Evolutionary conservation across 2,113 vertebrate genomes (phyloP), one percentile per base, ranked within the genome.

Genomic region (Orycteropus afer): DNA sequence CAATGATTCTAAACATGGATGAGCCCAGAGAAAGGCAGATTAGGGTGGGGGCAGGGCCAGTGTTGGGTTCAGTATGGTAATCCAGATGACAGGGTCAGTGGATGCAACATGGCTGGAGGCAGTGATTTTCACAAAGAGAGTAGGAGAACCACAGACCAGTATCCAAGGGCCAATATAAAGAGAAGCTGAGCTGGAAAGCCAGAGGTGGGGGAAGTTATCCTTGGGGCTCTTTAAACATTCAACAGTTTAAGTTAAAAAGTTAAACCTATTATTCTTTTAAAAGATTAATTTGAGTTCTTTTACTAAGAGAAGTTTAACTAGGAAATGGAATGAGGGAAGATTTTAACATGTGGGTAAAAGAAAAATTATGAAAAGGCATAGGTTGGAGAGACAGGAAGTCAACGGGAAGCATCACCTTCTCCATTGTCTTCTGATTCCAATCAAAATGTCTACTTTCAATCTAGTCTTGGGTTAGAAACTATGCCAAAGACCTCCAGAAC

Each of bases 121-220:
- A 74, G 27, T 37, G 42, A 1, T 3, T n/a, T 45, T 17, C 51
- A 1, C 15, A 13, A 11, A 47, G 63, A 34, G 0, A 5, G 0
- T 2, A 2, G 32, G 67, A 23, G 13, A 47, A 0, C n/a, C 32
- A 11, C 45, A 51, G 7, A 34, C 18, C 53, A 29, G 29, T 51
- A 84, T 61, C 61, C 23, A 40, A 23, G 61, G 32, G 25, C 51
- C 8, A 7, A 10, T 40, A 15, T 15, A 18, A 14, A 3, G 14
- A n/a, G 63, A 10, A 42, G 3, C 18, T 0, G 0, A 1, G 15
- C 18, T 51, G 49, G 8, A 40, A 25, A 20, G 22, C 40, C 57
- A 51, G 51, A 23, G 34, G 22, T 4, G 25, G 2, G 45, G 12
- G 22, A 5, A 2, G 3, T 22, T 12, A 2, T 63, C 3, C 13